Evolutionary conservation across 1,140 invertebrate species (phyloP), one percentile per base, ranked within the genome.

Genomic region (Penaeus indicus): DNA sequence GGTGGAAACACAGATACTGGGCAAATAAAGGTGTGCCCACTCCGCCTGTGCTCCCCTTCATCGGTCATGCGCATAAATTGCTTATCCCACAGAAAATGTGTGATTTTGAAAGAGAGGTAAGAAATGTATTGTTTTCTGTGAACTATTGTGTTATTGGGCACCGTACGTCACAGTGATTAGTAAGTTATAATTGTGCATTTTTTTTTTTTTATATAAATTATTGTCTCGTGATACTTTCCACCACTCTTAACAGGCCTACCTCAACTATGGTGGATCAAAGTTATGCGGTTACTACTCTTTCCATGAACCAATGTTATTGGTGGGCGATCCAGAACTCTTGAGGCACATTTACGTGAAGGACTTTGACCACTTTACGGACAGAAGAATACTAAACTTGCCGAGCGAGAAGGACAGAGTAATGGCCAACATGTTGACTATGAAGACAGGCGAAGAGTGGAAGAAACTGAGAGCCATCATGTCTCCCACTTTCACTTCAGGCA

Each of bases 401-500:
- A 32, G 32, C 8, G 0, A 10, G 11, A 54, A 54, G 18, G 69
- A 42, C 27, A 32, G 1, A 19, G 10, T 85, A 10, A 1, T 27
- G 10, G 72, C 32, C 64, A 67, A 85, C 21, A 85, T 75, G 62
- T 27, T 85, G 21, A 80, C 64, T 69, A 8, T 47, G 25, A 60
- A 38, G 19, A 85, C 25, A 25, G 84, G 84, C 32, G 62, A 27
- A 38, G 32, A 75, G 38, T 91, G 90, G 90, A 91, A 90, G 61
- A 22, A 88, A 1, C 19, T 89, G 18, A n/a, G 91, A 32, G 1
- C 83, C 0, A 32, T 80, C 5, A 62, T 91, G 54, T 90, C 80
- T 47, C 91, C 91, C 18, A 90, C 91, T 3, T 91, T 91, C 42
- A 91, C 91, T 0, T 85, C 84, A 0, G 90, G 90, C 27, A 91